Base-by-base conservation (phyloP, 1,140 invertebrate genomes). In the Papilio aristodemus region DNA sequence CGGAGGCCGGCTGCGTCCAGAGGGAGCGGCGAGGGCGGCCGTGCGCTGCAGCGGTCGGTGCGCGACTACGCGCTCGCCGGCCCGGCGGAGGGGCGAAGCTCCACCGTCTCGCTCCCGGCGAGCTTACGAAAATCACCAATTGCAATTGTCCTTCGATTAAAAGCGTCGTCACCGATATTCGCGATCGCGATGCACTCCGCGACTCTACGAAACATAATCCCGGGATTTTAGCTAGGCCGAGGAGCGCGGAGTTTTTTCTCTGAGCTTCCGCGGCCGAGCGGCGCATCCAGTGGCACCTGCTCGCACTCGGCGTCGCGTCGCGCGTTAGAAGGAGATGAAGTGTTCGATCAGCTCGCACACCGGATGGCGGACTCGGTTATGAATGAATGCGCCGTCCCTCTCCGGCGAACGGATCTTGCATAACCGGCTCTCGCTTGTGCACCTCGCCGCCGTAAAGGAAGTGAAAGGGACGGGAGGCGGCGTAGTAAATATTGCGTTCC, bases 281-380 rank as follows among this genome's bases (percentile, higher is more conserved):
- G 36, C 68, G 80, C 85, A 87, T 86, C 86, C 85, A 85, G 89
- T 86, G 75, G 67, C 89, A 91, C 87, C 87, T 90, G 89, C 87
- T 90, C 86, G 80, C 86, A 87, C 87, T 85, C 81, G 77, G 84
- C 67, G 75, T 72, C 77, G 85, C 77, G 81, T 77, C 78, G 79
- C 75, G 85, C 72, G 87, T 81, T 89, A 88, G 87, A 91, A 90
- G 79, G 89, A 91, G 89, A 91, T 89, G 79, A 86, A 89, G 79
- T 84, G 85, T 85, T 84, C 81, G 81, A 81, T 81, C 81, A 81
- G 79, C 83, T 79, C 83, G 74, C 74, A 84, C 85, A 89, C 87
- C 87, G 87, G 87, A 90, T 90, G 89, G 87, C 84, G 82, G 84
- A 86, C 86, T 86, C 85, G 84, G 86, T 91, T 89, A 91, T 91